A percentile compares a stretch with the other conserved stretches of the same genome.
These are phyloP conservation scores for Acleris holmiana DNA, from an alignment of 2,888 invertebrate species.

Conservation along the genomic window DNA sequence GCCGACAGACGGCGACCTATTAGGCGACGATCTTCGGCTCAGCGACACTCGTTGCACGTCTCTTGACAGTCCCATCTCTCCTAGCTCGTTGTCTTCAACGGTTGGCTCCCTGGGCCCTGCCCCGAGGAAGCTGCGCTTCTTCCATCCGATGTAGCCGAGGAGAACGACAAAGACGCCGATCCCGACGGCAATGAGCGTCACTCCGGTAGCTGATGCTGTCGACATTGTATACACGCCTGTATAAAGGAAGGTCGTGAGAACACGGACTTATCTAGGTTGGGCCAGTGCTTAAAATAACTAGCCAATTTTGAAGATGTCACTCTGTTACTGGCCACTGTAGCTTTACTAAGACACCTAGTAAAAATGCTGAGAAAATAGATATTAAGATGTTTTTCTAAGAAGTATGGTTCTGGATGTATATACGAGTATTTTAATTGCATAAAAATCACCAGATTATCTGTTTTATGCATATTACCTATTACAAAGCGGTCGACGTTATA, in stretches of 20 bases:
- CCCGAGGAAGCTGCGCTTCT: constrained; percentile 59
- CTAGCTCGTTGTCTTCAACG: background rate
- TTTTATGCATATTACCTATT: no score
- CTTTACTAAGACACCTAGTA: no score
- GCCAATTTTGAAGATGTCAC: no score
- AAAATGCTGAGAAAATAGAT: no score
- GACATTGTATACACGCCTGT: constrained; percentile 72
- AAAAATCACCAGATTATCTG: no score
- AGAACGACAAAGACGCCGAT: constrained; percentile 52
- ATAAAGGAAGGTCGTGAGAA: constrained; percentile 40
- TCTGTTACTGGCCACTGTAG: no score
- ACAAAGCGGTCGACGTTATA: no score
- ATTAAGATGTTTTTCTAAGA: no score
- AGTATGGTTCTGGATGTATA: no score
- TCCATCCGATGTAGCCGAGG: constrained; percentile 65
- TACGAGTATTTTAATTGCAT: no score
- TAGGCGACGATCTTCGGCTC: background rate
- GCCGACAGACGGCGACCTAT: constrained; percentile 31
- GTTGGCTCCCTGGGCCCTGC: constrained; percentile 44
- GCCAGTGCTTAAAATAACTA: no score
- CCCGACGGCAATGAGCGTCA: constrained; percentile 63
- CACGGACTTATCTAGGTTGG: background rate
- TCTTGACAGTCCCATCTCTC: background rate
- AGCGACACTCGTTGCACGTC: background rate
- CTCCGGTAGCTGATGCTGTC: constrained; percentile 69